Evolutionary conservation across 2,797 vertebrate genomes (phyloP), one percentile per base, ranked within the genome.

Genomic region (Karalla daura): DNA sequence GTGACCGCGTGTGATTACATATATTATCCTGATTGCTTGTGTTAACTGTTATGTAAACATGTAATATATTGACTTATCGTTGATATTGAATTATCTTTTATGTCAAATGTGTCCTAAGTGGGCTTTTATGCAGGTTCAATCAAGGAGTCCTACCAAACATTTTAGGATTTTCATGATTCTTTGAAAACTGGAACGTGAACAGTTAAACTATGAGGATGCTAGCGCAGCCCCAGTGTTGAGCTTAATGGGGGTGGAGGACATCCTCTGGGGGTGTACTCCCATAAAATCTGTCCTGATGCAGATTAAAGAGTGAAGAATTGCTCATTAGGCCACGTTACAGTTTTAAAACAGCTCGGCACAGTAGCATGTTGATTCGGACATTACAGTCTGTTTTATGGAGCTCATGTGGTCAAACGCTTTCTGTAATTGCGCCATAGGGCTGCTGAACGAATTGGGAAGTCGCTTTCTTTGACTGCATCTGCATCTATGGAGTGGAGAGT

Each of bases 221-320:
- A 63, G 65, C 65, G 54, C 32, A 64, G 30, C 33, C 10, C 11
- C 25, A 11, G 45, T 33, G 67, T 30, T 20, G 24, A 53, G 41
- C 47, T 54, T 47, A 45, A 56, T 66, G 46, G 56, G 21, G 12
- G 51, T 14, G n/a, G 67, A 18, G 28, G 33, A 28, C 21, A 52
- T 33, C n/a, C 41, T 45, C 12, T 35, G 30, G 7, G 14, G 17
- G 28, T 61, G 50, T 68, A 6, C 36, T 47, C 9, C 56, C 32
- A 71, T 76, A 69, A 80, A n/a, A 82, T 11, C 35, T 53, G 68
- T 82, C 81, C 15, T 21, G 3, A 25, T 24, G 64, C 15, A 51
- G 46, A 74, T 68, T 51, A 61, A 59, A 30, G 12, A 14, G 33
- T 63, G 64, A 74, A 3, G n/a, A 71, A 72, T 54, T 17, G 45